Evolutionary conservation across 2,797 vertebrate genomes (phyloP), one percentile per base, ranked within the genome.

Genomic region (Anableps anableps): DNA sequence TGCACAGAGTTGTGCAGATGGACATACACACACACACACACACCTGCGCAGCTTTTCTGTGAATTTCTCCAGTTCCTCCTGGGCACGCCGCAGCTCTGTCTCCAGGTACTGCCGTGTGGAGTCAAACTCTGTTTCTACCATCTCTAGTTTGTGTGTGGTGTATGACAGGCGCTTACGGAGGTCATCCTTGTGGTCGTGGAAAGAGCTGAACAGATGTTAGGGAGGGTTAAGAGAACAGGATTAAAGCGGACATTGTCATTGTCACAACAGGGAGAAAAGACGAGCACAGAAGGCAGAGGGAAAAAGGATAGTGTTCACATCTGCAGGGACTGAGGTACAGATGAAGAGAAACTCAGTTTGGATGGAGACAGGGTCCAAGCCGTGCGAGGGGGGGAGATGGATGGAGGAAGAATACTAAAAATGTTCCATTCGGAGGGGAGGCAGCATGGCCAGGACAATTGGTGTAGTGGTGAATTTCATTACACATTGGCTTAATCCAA

Each of bases 121-220:
- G 92, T 98, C 97, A 43, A 98, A 99, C 93, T 99, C 98, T 0
- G 94, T 96, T 93, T 99, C 97, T 90, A 99, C 96, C 96, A 97
- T 97, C 95, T 99, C 98, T 95, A 99, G 95, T 90, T 97, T 98
- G 94, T 98, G 97, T 70, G 97, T 97, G 75, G 97, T 98, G 92
- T 97, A 98, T 1, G 97, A 97, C 76, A 99, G 97, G 62, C 96
- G 97, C 91, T 98, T 99, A 72, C 97, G 97, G 87, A 99, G 96
- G 93, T 99, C 97, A 71, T 98, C 98, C 93, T 98, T 99, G 96
- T 99, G 97, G 93, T 99, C 98, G 86, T 98, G 97, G 92, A 97
- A 92, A 82, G 96, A 97, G 90, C 98, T 99, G 93, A 88, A 92
- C 93, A 75, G 48, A 80, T 23, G 50, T 70, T 16, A 50, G 66